Conservation (phyloP, 2,888 invertebrate species). For the Epinotia ramella region DNA sequence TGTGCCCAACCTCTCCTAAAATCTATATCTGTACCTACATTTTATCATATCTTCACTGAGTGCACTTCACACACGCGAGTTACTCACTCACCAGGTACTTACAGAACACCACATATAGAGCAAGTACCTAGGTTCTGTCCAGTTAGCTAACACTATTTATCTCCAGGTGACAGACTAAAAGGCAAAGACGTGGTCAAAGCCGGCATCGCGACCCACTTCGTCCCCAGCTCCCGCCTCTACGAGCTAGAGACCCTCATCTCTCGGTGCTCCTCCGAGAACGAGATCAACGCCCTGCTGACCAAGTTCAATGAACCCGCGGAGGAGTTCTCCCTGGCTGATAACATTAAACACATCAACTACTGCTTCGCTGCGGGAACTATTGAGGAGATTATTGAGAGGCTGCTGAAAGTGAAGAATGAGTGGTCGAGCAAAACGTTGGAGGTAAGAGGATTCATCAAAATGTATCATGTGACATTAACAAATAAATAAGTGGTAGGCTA, state of each 20-base stretch:
- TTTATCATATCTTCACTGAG: too few relatives aligned
- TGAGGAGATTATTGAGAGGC: conserved; percentile 91
- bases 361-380: conserved; percentile 91
- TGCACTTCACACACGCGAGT: too few relatives aligned
- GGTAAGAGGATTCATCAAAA: conserved; percentile 51
- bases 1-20: too few relatives aligned
- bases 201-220: conserved; percentile 97
- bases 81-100: too few relatives aligned
- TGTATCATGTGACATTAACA: too few relatives aligned
- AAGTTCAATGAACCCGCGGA: conserved; percentile 86
- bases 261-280: conserved; percentile 75
- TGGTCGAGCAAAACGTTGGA: conserved; percentile 92
- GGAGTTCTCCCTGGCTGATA: conserved; percentile 88
- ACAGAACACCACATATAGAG: too few relatives aligned
- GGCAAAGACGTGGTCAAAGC: conserved; percentile 93
- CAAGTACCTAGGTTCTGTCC: too few relatives aligned
- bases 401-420: conserved; percentile 91
- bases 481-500: too few relatives aligned
- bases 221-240: conserved; percentile 87
- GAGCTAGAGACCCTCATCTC: conserved; percentile 88
- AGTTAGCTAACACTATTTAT: background rate
- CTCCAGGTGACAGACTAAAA: conserved; percentile 84
- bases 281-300: conserved; percentile 85
- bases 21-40: too few relatives aligned
- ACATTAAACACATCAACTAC: conserved; percentile 91